Conservation (phyloP, 2,113 vertebrate genomes). For the Excalfactoria chinensis region DNA sequence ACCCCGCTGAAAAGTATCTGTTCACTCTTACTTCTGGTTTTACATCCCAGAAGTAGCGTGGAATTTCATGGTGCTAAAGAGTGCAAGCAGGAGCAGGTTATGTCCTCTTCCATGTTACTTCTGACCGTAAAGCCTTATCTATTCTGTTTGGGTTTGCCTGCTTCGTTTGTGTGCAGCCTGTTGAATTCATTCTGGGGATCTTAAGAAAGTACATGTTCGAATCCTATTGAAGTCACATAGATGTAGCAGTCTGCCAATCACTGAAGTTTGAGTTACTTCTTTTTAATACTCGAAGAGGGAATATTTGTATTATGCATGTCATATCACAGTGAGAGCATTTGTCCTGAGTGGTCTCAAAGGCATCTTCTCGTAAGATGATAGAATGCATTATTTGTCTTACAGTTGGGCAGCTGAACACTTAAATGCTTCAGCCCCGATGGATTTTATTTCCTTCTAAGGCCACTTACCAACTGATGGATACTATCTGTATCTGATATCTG, state of each 20-base stretch:
- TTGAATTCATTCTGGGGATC: background rate
- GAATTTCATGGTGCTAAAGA: background rate
- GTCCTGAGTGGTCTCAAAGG: background rate
- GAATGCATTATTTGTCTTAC: background rate
- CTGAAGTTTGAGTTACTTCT: background rate
- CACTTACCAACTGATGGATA: background rate
- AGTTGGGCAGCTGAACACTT: background rate
- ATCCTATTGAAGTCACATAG: background rate
- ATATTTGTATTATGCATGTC: background rate
- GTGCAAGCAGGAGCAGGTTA: background rate
- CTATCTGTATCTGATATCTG: background rate
- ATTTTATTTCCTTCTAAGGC: background rate
- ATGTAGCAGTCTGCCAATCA: background rate
- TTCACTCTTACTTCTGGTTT: background rate
- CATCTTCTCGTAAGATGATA: background rate
- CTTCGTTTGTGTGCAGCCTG: background rate
- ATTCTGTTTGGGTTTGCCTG: background rate
- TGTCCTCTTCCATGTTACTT: background rate
- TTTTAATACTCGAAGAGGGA: constrained; percentile 11
- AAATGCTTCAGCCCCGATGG: background rate
- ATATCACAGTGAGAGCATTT: background rate
- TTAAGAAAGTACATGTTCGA: background rate
- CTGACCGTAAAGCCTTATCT: background rate
- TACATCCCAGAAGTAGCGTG: background rate
- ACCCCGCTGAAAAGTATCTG: background rate